phyloP scores from a whole-genome alignment of 2,888 invertebrate species.

The Mesorhabditis spiculigera region DNA sequence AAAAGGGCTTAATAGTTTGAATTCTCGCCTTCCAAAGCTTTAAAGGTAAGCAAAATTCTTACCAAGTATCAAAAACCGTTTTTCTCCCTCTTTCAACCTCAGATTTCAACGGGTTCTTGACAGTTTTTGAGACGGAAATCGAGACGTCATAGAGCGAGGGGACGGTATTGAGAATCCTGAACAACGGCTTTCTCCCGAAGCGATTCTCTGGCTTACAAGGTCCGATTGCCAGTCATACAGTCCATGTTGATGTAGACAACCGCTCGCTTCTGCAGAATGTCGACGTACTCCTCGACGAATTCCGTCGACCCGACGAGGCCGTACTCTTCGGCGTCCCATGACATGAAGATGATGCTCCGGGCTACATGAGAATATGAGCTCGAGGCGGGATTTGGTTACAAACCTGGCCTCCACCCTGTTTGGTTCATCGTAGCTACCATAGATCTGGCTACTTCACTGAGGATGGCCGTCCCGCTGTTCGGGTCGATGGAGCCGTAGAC shows the following conservation, averaged over 20 bases:
- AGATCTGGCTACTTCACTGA: constrained; percentile 61
- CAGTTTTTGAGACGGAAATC: constrained; percentile 59
- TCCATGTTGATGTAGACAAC: constrained; percentile 63
- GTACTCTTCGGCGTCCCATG: constrained; percentile 64
- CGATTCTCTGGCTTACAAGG: constrained; percentile 40
- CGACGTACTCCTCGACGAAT: constrained; percentile 61
- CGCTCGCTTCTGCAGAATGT: constrained; percentile 56
- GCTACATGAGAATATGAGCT: constrained; percentile 26
- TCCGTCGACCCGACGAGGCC: constrained; percentile 63
- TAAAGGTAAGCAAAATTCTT: not conserved
- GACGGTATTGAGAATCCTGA: constrained; percentile 43
- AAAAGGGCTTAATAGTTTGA: too few relatives aligned
- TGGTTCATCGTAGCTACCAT: constrained; percentile 40
- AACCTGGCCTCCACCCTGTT: constrained; percentile 62
- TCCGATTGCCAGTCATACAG: constrained; percentile 45
- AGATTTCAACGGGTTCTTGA: constrained; percentile 45
- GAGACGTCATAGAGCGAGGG: constrained; percentile 59
- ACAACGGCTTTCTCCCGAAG: constrained; percentile 8
- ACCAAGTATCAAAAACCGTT: not conserved
- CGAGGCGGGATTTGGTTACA: not conserved
- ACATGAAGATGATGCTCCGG: constrained; percentile 60
- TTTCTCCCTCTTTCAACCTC: constrained; percentile 16
- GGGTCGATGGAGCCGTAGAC: constrained; percentile 62
- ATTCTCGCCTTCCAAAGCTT: too few relatives aligned
- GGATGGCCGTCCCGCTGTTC: constrained; percentile 61